phyloP scores from a whole-genome alignment of 1,140 invertebrate species.

The silkworm (Bombyx mori) region ASM3026992v2 NC_085111.1:11981501-11982000 shows the following conservation, averaged over 20 bases:
- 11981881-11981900: no score
- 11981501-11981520: no score
- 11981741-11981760: conserved; percentile 37
- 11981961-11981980: no score
- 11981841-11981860: background rate
- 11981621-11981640: conserved; percentile 1
- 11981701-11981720: conserved; percentile 27
- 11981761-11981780: conserved; percentile 37
- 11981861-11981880: no score
- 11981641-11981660: conserved; percentile 20
- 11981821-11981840: conserved; percentile 6
- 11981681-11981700: conserved; percentile 10
- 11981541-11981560: no score
- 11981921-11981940: no score
- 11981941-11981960: no score
- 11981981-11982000: no score
- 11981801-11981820: conserved; percentile 16
- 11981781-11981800: conserved; percentile 44
- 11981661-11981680: conserved; percentile 23
- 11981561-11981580: no score
- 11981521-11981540: no score
- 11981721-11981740: conserved; percentile 27
- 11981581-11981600: background rate
- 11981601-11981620: conserved; percentile 8
- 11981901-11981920: no score